These are phyloP conservation scores for Gerris lacustris DNA, from an alignment of 2,888 invertebrate species.

Conservation along the genomic window DNA sequence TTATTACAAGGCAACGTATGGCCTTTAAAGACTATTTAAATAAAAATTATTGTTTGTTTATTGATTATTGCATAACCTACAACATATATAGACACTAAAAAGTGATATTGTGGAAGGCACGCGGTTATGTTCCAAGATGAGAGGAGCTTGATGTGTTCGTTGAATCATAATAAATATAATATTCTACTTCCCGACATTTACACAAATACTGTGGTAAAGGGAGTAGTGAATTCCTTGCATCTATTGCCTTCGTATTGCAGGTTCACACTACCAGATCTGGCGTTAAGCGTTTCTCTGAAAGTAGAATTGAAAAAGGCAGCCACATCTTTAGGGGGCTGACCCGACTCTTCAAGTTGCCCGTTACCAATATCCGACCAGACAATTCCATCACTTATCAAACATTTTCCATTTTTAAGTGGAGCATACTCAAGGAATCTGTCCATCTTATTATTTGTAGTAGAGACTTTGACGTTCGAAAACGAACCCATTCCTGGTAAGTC, in stretches of 20 bases:
- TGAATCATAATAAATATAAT: too few relatives aligned
- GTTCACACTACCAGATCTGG: background rate
- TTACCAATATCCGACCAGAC: background rate
- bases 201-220: background rate
- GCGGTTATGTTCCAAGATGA: too few relatives aligned
- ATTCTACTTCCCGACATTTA: background rate
- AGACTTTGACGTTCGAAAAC: background rate
- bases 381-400: background rate
- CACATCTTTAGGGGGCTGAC: background rate
- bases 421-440: background rate
- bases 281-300: background rate
- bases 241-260: background rate
- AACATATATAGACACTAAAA: too few relatives aligned
- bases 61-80: too few relatives aligned
- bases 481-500: background rate
- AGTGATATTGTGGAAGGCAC: too few relatives aligned
- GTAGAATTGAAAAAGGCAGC: background rate
- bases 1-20: too few relatives aligned
- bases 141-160: too few relatives aligned
- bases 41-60: too few relatives aligned
- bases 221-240: background rate
- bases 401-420: background rate
- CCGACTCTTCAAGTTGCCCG: background rate
- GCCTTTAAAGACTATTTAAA: too few relatives aligned
- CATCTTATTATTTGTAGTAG: background rate